phyloP scores from a whole-genome alignment of 2,888 invertebrate species.

The Listrodromus nycthemerus region DNA sequence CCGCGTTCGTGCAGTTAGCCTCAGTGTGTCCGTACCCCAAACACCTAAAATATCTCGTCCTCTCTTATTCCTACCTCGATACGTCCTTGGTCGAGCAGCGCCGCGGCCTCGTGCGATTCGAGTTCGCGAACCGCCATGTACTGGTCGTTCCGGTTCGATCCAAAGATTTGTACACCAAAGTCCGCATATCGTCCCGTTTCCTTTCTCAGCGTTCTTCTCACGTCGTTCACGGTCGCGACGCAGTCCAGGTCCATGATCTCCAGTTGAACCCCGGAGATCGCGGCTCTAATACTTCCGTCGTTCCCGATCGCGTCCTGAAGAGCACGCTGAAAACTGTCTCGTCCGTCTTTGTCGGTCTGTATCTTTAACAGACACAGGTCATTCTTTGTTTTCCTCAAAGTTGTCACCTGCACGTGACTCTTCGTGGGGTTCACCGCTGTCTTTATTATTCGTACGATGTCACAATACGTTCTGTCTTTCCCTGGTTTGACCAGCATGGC shows the following conservation, averaged over 20 bases:
- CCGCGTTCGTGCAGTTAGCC: neutral
- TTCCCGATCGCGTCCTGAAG: slow-evolving; percentile 43
- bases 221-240: slow-evolving; percentile 32
- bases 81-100: slow-evolving; percentile 26
- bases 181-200: slow-evolving; percentile 25
- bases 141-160: slow-evolving; percentile 36
- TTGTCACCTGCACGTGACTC: slow-evolving; percentile 40
- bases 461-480: neutral
- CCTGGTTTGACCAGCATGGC: no score
- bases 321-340: slow-evolving; percentile 1
- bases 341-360: neutral
- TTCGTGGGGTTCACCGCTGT: neutral
- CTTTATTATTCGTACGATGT: slow-evolving; percentile 31
- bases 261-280: slow-evolving; percentile 1
- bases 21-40: neutral
- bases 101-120: slow-evolving; percentile 9
- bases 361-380: slow-evolving; percentile 41
- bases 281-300: slow-evolving; percentile 18
- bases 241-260: slow-evolving; percentile 30
- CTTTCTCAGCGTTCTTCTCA: slow-evolving; percentile 9
- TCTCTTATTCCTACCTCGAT: slow-evolving; percentile 36
- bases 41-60: slow-evolving; percentile 17
- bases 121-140: slow-evolving; percentile 47
- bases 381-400: slow-evolving; percentile 45
- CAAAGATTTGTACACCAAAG: slow-evolving; percentile 19